Evolutionary conservation across 2,113 vertebrate genomes (phyloP).

Genomic region (Orycteropus afer): DNA sequence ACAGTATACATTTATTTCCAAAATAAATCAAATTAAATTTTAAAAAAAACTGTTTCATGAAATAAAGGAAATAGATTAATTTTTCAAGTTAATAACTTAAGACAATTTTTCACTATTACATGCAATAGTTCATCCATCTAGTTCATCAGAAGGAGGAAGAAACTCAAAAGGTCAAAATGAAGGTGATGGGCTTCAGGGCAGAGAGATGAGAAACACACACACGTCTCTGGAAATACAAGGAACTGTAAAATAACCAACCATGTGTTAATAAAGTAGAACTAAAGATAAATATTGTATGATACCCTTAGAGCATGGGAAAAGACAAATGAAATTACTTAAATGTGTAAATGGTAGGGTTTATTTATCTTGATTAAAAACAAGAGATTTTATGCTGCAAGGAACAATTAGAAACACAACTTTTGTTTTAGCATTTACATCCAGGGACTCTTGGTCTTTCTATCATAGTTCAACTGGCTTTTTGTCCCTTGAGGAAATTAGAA

Average conservation of each 20-base stretch:
- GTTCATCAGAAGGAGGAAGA: neutral
- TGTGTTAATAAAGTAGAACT: slow-evolving; percentile 57
- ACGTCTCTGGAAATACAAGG: slow-evolving; percentile 35
- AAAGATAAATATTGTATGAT: neutral
- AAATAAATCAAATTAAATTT: neutral
- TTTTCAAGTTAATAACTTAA: neutral
- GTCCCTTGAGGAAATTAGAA: neutral
- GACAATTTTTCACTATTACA: neutral
- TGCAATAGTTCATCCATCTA: neutral
- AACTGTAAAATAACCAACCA: slow-evolving; percentile 42
- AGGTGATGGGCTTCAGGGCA: neutral
- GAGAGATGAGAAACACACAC: neutral
- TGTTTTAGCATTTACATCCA: neutral
- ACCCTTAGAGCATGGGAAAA: neutral
- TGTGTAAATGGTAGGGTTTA: neutral
- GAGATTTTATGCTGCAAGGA: neutral
- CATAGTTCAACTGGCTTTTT: neutral
- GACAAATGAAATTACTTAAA: neutral
- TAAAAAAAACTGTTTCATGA: neutral
- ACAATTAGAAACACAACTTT: neutral
- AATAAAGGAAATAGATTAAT: neutral
- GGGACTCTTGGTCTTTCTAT: neutral
- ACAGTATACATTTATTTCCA: neutral
- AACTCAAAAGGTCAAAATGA: neutral
- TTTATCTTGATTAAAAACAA: neutral